Percentiles rank a stretch among this genome's conserved stretches.
These are phyloP conservation scores for Pteropus alecto DNA, from an alignment of 2,113 vertebrate species.

Conservation along the genomic window DNA sequence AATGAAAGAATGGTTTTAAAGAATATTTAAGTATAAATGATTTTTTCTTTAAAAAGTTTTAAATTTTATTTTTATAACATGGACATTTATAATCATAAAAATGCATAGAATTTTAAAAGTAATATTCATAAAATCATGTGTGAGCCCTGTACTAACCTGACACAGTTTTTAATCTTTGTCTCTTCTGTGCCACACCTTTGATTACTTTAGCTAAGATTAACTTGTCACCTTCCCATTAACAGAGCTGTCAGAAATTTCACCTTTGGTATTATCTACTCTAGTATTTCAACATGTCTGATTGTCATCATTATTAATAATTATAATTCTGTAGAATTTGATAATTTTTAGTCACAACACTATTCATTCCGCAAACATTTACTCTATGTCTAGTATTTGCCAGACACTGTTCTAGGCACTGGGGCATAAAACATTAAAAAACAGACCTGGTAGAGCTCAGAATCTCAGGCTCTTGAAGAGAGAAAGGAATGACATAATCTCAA, in stretches of 20 bases:
- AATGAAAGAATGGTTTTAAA: not conserved
- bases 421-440: not conserved
- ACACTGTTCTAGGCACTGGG: constrained; percentile 27
- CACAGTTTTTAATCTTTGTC: constrained; percentile 42
- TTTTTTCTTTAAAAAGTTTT: not conserved
- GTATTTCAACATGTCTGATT: constrained; percentile 73
- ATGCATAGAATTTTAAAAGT: not conserved
- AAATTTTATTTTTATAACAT: not conserved
- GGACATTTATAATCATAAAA: not conserved
- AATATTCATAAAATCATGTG: not conserved
- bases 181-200: constrained; percentile 64
- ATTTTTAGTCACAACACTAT: constrained; percentile 68
- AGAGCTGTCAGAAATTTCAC: constrained; percentile 75
- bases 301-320: constrained; percentile 78
- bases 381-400: constrained; percentile 17
- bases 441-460: not conserved
- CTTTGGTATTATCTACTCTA: constrained; percentile 69
- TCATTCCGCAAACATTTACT: constrained; percentile 60
- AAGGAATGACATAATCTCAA: not conserved
- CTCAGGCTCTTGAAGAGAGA: not conserved
- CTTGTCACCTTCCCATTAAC: constrained; percentile 75
- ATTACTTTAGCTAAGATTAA: constrained; percentile 70
- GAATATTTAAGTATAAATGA: not conserved
- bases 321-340: constrained; percentile 62
- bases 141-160: not conserved